Conservation (phyloP, 2,888 invertebrate genomes). For the Netelia fuscicornis region DNA sequence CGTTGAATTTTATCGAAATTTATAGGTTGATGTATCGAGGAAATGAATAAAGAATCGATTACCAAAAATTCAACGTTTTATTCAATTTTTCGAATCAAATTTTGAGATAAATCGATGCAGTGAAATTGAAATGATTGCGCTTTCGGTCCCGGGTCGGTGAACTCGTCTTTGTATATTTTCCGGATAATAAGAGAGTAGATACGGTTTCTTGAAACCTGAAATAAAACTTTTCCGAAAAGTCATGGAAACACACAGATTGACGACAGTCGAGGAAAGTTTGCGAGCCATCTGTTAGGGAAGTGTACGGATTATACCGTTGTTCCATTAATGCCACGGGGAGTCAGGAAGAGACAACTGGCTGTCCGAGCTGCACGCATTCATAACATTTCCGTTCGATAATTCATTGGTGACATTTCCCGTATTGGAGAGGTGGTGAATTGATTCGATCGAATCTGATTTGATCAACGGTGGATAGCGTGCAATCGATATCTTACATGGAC, state of each 20-base stretch:
- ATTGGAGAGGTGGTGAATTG: conserved; percentile 32
- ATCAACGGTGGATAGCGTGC: conserved; percentile 2
- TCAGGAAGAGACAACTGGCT: not conserved
- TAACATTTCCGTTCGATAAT: conserved; percentile 55
- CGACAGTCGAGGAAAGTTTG: conserved; percentile 7
- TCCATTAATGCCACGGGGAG: not conserved
- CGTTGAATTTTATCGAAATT: too few species aligned
- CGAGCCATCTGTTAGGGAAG: not conserved
- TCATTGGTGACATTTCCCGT: conserved; percentile 78
- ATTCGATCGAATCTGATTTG: conserved; percentile 4
- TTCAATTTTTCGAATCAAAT: too few species aligned
- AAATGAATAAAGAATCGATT: too few species aligned
- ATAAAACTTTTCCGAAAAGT: conserved; percentile 10
- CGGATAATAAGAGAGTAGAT: not conserved
- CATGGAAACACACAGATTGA: not conserved
- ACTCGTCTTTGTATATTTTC: not conserved
- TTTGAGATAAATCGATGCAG: too few species aligned
- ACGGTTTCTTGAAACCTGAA: not conserved
- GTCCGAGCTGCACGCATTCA: not conserved
- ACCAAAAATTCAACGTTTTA: too few species aligned
- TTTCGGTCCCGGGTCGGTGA: too few species aligned
- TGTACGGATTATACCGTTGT: not conserved
- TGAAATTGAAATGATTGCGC: too few species aligned
- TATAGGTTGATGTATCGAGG: too few species aligned
- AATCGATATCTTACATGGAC: conserved; percentile 16